Evolutionary conservation across 2,888 invertebrate species (phyloP), one percentile per base, ranked within the genome.

Genomic region (Elgonia sp.): DNA sequence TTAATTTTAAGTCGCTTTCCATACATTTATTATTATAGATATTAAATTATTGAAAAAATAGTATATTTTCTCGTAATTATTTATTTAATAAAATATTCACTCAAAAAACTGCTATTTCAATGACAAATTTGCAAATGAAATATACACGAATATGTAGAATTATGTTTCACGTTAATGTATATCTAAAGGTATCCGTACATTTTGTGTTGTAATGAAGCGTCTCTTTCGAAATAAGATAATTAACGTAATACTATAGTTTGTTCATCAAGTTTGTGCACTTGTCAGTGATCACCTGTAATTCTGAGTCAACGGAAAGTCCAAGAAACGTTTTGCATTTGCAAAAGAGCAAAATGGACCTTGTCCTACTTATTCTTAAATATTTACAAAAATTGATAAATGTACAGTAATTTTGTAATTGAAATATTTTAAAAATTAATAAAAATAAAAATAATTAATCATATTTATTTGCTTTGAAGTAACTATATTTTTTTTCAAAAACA

Each of bases 251-350:
- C 42, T 46, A 79, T 29, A 81, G 81, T 72, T 81, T 72, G 72
- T 72, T 53, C 81, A 81, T 70, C 81, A 81, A 72, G 53, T 72
- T 81, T 81, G 81, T 81, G 39, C n/a, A 72, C 63, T 81, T 81
- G 81, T 81, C 72, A 72, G 81, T 53, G 53, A n/a, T 40, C 72
- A 81, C 62, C 80, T 72, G 80, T 70, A 80, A 80, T 80, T 67
- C 65, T 39, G 55, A 67, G 16, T 37, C 46, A 37, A 50, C 62
- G 50, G 77, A 77, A 77, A 55, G 65, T 77, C 42, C 16, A 55
- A 69, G 57, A 57, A 79, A 79, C 16, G 79, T 46, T 57, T 63
- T 46, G 20, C 39, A 69, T 69, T 79, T 79, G 79, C 60, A 57
- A 53, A n/a, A 39, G 14, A 79, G 18, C 69, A 53, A 10, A 39